Base-by-base conservation (phyloP, 2,888 invertebrate species). In the Hermaeophaga mercurialis region DNA sequence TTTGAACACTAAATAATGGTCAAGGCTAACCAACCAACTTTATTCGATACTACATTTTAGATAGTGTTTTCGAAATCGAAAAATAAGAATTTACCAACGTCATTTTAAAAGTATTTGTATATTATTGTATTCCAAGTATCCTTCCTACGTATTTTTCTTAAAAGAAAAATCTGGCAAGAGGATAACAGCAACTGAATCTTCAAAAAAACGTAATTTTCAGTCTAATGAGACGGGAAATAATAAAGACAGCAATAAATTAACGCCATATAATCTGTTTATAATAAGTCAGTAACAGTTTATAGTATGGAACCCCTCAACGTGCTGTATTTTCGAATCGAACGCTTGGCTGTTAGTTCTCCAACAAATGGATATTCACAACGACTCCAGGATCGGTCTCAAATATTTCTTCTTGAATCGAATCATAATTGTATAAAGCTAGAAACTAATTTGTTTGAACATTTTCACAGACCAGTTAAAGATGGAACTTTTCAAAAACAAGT, bases 241-340 rank as follows among this genome's bases (percentile, higher is more conserved):
- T 70, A 72, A 70, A 70, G 69, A 68, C 69, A 61, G 69, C 66
- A 65, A 72, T 73, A 71, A 70, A 71, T 69, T 71, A 69, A 63
- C 69, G 68, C 66, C 63, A 65, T 63, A 67, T 68, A 68, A 67
- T 64, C 66, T 73, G 73, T 73, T 72, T 73, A 72, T 69, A 72
- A 73, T 73, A 73, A 73, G 66, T 71, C 72, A 61, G 61, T 70
- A 67, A 70, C 70, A 65, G 70, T 70, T 70, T 70, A 70, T 67
- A 70, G 60, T 66, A 66, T 70, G 69, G 68, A 68, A 66, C 68
- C 64, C 66, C 66, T 70, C 68, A 66, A 43, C 49, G 58, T 28
- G 41, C 45, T 9, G 44, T 47, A 54, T 54, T 54, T 58, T 49
- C 28, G 50, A 54, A 22, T 17, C 45, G 45, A 41, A 34, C 48